Percentiles rank a stretch among this genome's conserved stretches.
These are phyloP conservation scores for Pelobates fuscus DNA, from an alignment of 2,113 vertebrate species.

Conservation along the genomic window DNA sequence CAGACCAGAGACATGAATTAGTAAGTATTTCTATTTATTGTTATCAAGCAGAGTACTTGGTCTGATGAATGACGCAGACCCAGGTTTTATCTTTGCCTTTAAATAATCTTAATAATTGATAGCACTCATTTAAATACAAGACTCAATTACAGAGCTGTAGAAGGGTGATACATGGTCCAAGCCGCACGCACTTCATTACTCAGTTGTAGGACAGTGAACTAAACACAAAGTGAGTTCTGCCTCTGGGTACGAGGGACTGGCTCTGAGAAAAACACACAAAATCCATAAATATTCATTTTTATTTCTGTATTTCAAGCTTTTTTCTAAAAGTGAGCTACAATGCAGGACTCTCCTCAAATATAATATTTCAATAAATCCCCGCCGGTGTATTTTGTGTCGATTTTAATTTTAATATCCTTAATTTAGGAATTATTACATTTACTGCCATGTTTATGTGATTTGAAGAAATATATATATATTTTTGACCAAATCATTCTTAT, in stretches of 20 bases:
- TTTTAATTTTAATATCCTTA: too few species aligned
- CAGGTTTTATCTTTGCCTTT: slow-evolving; percentile 39
- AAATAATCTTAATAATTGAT: slow-evolving; percentile 49
- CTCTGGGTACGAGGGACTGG: not conserved
- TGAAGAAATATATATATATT: too few species aligned
- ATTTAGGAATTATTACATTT: too few species aligned
- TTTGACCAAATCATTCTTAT: too few species aligned
- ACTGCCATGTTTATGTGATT: too few species aligned
- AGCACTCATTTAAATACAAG: slow-evolving; percentile 42
- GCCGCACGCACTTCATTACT: slow-evolving; percentile 19
- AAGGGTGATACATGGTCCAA: slow-evolving; percentile 21
- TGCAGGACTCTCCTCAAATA: too few species aligned
- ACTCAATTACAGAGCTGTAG: slow-evolving; percentile 38
- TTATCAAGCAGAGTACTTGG: not conserved
- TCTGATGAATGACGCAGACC: slow-evolving; percentile 30
- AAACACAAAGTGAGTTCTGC: slow-evolving; percentile 2
- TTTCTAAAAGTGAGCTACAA: too few species aligned
- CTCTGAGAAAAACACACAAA: not conserved
- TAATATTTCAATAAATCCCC: too few species aligned
- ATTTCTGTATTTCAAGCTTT: too few species aligned
- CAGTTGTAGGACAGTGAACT: not conserved
- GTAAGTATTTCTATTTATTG: slow-evolving; percentile 21
- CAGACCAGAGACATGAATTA: slow-evolving; percentile 35
- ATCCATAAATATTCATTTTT: slow-evolving; percentile 28
- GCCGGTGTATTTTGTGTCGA: too few species aligned